Percentiles rank a stretch among this genome's conserved stretches.
These are phyloP conservation scores for Otus scops DNA, from an alignment of 2,797 vertebrate species.

Conservation along the genomic window DNA sequence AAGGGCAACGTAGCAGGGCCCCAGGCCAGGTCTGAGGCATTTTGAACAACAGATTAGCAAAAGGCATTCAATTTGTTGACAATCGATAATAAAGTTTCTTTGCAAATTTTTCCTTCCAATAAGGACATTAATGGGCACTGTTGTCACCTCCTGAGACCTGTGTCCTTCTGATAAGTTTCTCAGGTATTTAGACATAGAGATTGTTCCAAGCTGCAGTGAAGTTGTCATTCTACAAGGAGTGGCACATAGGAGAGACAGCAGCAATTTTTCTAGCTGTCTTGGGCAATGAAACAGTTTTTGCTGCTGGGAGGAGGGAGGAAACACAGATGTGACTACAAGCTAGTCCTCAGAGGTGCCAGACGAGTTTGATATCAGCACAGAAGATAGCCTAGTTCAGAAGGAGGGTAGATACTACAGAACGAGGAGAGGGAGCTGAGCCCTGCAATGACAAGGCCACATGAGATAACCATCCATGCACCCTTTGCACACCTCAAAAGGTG, in stretches of 20 bases:
- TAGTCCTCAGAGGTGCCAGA: not conserved
- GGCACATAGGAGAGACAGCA: not conserved
- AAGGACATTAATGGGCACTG: not conserved
- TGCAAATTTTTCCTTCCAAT: not conserved
- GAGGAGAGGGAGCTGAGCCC: not conserved
- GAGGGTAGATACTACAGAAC: not conserved
- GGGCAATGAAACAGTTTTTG: not conserved
- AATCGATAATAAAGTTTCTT: accelerated
- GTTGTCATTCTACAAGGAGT: not conserved
- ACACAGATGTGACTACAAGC: not conserved
- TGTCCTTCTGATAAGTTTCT: not conserved
- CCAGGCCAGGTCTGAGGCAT: too few relatives aligned
- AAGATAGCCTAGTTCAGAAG: not conserved
- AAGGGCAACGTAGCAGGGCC: not conserved
- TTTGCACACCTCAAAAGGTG: not conserved
- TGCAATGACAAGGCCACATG: not conserved
- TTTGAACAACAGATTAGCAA: not conserved
- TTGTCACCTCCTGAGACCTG: not conserved
- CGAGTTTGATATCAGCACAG: not conserved
- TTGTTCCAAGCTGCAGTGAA: not conserved
- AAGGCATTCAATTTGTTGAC: not conserved
- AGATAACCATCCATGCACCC: not conserved
- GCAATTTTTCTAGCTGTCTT: not conserved
- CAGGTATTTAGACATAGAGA: not conserved
- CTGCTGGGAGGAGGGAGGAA: not conserved